phyloP scores from a whole-genome alignment of 2,113 vertebrate species.

The Dolichotis patagonum region DNA sequence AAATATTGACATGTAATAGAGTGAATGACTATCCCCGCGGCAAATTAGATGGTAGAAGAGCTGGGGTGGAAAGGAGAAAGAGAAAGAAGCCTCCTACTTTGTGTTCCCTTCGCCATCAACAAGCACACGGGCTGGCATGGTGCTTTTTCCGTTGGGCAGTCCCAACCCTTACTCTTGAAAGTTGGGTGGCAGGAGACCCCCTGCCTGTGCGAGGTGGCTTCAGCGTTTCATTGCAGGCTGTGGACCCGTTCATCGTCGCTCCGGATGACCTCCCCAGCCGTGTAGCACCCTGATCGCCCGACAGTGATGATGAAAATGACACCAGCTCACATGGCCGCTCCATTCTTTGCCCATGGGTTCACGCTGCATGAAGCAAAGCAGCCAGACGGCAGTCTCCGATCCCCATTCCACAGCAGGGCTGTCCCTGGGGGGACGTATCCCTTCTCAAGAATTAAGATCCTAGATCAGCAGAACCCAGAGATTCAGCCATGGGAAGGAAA shows the following conservation, averaged over 20 bases:
- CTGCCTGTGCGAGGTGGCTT: background rate
- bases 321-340: background rate
- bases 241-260: background rate
- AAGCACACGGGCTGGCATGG: background rate
- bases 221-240: background rate
- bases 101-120: background rate
- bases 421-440: background rate
- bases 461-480: background rate
- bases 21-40: background rate
- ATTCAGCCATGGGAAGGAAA: background rate
- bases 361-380: background rate
- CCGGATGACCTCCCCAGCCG: background rate
- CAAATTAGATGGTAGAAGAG: background rate
- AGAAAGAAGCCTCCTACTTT: background rate
- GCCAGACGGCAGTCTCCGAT: background rate
- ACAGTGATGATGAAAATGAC: background rate
- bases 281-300: background rate
- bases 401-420: background rate
- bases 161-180: background rate
- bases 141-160: background rate
- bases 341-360: background rate
- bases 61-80: background rate
- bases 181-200: too few species aligned
- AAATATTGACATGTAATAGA: background rate
- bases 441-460: background rate